phyloP scores from a whole-genome alignment of 2,888 invertebrate genomes.

The Ophion ellenae region DNA sequence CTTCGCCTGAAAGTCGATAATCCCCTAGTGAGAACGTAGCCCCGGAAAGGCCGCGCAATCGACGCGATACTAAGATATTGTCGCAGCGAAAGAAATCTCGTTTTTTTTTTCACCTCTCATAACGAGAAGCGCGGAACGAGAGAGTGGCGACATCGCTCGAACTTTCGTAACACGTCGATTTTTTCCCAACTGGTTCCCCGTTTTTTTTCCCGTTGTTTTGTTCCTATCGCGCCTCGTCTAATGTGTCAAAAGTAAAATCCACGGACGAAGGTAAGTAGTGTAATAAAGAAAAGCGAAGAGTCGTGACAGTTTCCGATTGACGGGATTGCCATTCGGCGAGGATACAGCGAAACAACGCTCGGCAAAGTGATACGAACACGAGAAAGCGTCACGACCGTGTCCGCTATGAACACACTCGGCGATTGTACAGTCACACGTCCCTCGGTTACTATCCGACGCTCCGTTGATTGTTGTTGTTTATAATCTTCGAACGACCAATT shows the following conservation, averaged over 20 bases:
- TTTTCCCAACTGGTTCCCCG: constrained; percentile 20
- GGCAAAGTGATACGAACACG: constrained; percentile 4
- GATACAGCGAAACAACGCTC: neutral
- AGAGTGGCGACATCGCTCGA: constrained; percentile 36
- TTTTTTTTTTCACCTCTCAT: neutral
- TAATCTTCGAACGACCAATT: neutral
- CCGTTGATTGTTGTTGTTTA: constrained; percentile 47
- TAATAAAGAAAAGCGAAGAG: constrained; percentile 21
- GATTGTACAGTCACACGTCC: neutral
- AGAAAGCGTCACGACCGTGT: neutral
- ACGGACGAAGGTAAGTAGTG: constrained; percentile 26
- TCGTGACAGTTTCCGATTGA: constrained; percentile 46
- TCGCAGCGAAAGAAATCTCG: neutral
- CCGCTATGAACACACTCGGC: neutral
- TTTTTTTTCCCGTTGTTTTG: too few relatives aligned
- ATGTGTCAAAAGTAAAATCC: constrained; percentile 34
- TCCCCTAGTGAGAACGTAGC: constrained; percentile 15
- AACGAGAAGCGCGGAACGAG: constrained; percentile 13
- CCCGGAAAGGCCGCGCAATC: neutral
- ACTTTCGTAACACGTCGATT: constrained; percentile 9
- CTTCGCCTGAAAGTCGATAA: constrained; percentile 7
- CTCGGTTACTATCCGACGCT: constrained; percentile 11
- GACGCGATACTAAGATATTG: neutral
- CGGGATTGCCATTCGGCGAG: constrained; percentile 47
- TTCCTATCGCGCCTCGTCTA: constrained; percentile 4